Conservation (phyloP, 92 coral and sea anemone species). For the Zoanthus solanderi region DNA sequence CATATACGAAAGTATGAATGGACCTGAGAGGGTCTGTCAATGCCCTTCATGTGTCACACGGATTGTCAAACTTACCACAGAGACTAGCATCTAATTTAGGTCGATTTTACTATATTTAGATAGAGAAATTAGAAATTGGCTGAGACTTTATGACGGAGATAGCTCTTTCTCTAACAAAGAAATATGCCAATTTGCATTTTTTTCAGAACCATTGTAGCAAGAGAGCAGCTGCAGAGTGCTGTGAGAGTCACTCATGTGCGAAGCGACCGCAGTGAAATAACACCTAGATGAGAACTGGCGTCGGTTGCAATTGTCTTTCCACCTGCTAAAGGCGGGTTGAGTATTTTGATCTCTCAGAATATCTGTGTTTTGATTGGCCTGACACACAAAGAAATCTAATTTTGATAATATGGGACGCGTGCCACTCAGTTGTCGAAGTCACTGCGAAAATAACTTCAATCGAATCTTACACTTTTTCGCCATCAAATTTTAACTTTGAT, state of each 20-base stretch:
- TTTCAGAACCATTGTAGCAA: conserved; percentile 67
- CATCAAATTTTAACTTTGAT: neutral
- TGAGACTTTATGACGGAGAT: neutral
- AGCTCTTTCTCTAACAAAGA: conserved; percentile 56
- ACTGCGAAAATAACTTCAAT: neutral
- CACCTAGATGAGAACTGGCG: conserved; percentile 64
- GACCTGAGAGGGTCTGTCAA: neutral
- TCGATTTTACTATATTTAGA: neutral
- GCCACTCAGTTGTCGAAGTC: conserved; percentile 49
- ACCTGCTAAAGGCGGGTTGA: conserved; percentile 87
- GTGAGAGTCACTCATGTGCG: conserved; percentile 79
- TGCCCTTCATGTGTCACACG: neutral
- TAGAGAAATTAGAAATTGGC: conserved; percentile 11
- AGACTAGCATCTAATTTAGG: conserved; percentile 5
- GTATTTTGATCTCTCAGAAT: conserved; percentile 65
- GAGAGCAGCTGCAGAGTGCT: conserved; percentile 76
- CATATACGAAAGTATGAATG: neutral
- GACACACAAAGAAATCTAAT: conserved; percentile 67
- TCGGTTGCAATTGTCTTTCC: conserved; percentile 74
- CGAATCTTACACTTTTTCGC: neutral
- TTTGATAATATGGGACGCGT: conserved; percentile 85
- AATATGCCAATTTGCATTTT: conserved; percentile 33
- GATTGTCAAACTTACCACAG: conserved; percentile 15
- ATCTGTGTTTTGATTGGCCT: conserved; percentile 70
- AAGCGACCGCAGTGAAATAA: conserved; percentile 65